These are phyloP conservation scores for Notolepis coatsorum DNA, from an alignment of 2,797 vertebrate genomes.

Conservation along the genomic window DNA sequence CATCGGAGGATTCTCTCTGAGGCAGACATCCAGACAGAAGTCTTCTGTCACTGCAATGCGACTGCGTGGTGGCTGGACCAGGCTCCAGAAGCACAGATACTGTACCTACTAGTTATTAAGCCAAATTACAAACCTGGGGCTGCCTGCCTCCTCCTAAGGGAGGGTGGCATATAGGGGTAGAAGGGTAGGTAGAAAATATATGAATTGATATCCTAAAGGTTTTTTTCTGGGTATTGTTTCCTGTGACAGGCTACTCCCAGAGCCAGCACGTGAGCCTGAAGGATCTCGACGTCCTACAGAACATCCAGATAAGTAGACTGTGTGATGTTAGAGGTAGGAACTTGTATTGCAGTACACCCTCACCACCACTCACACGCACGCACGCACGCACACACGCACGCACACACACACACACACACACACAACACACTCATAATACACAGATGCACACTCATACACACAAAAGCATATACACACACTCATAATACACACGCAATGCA, in stretches of 20 bases:
- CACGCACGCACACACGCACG: not conserved
- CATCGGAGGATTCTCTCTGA: conserved; percentile 84
- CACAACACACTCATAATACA: too few species aligned
- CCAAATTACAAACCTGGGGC: conserved; percentile 65
- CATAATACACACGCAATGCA: too few species aligned
- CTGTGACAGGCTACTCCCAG: conserved; percentile 84
- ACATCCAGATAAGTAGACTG: conserved; percentile 88
- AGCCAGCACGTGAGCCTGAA: conserved; percentile 68
- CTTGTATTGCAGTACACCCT: not conserved
- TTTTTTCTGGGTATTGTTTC: conserved; percentile 44
- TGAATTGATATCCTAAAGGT: too few species aligned
- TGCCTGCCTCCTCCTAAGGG: not conserved
- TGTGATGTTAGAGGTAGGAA: conserved; percentile 87
- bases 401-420: too few species aligned
- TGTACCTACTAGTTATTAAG: conserved; percentile 69
- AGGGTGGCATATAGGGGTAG: too few species aligned
- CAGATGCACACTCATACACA: too few species aligned
- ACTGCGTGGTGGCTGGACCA: conserved; percentile 64
- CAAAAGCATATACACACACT: too few species aligned
- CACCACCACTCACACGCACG: not conserved
- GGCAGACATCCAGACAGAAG: conserved; percentile 74
- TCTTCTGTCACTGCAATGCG: conserved; percentile 57
- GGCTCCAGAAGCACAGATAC: conserved; percentile 47
- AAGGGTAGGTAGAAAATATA: conserved; percentile 28
- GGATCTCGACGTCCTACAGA: conserved; percentile 83